Conservation (phyloP, 1,140 invertebrate genomes). For the Mya arenaria region DNA sequence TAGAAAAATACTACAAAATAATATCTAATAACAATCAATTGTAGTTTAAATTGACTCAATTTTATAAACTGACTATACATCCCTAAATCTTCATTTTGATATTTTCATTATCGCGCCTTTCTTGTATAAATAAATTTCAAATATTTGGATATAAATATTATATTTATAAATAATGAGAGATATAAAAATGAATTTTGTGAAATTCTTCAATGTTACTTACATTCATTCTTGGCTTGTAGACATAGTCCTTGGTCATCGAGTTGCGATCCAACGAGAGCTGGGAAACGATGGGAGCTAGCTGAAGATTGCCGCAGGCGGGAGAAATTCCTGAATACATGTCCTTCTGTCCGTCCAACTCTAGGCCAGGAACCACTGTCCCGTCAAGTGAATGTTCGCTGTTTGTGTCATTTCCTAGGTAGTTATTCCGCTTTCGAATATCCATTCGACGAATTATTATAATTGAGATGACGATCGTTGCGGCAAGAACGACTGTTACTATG, state of each 20-base stretch:
- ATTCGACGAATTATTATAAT: constrained; percentile 63
- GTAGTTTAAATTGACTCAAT: no score
- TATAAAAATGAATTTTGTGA: no score
- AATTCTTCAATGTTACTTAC: no score
- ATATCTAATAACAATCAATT: no score
- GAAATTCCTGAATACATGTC: constrained; percentile 37
- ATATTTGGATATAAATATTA: no score
- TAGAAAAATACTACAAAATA: no score
- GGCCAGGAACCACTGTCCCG: constrained; percentile 17
- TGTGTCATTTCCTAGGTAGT: constrained; percentile 29
- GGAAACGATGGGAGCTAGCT: constrained; percentile 27
- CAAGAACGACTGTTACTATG: constrained; percentile 62
- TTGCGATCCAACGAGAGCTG: constrained; percentile 37
- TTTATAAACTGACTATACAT: no score
- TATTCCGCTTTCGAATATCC: constrained; percentile 57
- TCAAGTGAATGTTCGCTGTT: constrained; percentile 29
- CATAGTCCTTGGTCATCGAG: constrained; percentile 33
- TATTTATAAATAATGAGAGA: no score
- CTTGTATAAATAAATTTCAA: no score
- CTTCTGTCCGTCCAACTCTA: constrained; percentile 19
- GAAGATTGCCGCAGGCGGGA: background rate
- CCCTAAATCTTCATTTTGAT: no score
- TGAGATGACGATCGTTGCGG: constrained; percentile 61
- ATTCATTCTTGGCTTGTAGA: constrained; percentile 53
- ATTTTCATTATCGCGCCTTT: no score